phyloP scores from a whole-genome alignment of 2,888 invertebrate species.

The Electrophaes corylata region DNA sequence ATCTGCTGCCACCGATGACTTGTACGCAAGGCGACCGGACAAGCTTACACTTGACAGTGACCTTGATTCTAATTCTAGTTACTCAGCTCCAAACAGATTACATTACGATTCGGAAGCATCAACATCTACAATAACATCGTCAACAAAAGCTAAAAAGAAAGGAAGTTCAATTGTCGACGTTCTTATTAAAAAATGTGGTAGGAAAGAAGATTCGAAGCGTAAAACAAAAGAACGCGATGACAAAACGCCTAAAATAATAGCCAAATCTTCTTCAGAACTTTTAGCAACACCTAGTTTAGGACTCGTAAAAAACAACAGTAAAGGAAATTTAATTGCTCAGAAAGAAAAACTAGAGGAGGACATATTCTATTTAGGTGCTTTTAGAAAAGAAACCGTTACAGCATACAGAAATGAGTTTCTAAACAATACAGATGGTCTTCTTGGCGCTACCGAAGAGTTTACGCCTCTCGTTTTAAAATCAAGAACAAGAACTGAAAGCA shows the following conservation, averaged over 20 bases:
- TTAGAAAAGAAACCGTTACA: conserved; percentile 88
- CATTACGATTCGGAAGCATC: conserved; percentile 88
- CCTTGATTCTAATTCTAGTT: conserved; percentile 87
- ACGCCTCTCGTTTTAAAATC: conserved; percentile 89
- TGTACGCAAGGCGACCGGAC: conserved; percentile 72
- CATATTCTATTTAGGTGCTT: conserved; percentile 85
- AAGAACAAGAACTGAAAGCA: conserved; percentile 90
- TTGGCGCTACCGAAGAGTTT: conserved; percentile 85
- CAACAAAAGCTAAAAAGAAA: conserved; percentile 78
- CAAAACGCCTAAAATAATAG: conserved; percentile 81
- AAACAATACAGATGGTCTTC: conserved; percentile 84
- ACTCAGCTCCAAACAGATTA: conserved; percentile 81
- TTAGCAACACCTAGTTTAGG: conserved; percentile 87
- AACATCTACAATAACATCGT: conserved; percentile 87
- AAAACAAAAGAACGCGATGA: conserved; percentile 83
- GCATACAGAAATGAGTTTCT: conserved; percentile 87
- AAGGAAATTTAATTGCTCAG: conserved; percentile 69
- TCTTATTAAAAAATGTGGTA: conserved; percentile 87
- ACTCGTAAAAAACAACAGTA: conserved; percentile 67
- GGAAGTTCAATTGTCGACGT: conserved; percentile 87
- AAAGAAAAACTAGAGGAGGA: conserved; percentile 83
- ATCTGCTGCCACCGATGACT: conserved; percentile 85
- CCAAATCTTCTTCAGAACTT: conserved; percentile 85
- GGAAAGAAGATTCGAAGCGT: conserved; percentile 81
- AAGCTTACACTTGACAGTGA: conserved; percentile 85